These are phyloP conservation scores for Pristionchus maxplancki DNA, from an alignment of 2,888 invertebrate species.

Conservation along the genomic window DNA sequence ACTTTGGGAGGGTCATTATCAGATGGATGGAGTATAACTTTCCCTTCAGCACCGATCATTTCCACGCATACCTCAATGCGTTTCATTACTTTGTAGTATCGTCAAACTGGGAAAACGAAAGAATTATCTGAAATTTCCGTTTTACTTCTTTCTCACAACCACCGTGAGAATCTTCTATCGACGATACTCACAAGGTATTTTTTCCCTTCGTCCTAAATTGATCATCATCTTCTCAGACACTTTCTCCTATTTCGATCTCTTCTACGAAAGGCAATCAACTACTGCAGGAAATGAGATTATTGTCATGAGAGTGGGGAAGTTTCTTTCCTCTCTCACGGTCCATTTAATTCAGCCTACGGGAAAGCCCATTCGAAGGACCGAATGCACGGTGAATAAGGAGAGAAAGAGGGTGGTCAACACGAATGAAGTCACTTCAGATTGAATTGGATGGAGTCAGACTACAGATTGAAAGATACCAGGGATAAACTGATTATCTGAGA, in stretches of 20 bases:
- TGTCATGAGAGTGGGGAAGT: not conserved
- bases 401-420: conserved; percentile 2
- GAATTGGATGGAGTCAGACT: not conserved
- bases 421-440: not conserved
- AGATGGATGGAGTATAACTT: conserved; percentile 83
- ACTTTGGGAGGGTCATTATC: conserved; percentile 79
- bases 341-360: conserved; percentile 21
- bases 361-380: not conserved
- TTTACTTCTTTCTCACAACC: not conserved
- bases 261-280: not conserved
- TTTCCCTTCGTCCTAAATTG: not conserved
- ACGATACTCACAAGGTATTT: not conserved
- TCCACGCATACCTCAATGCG: conserved; percentile 80
- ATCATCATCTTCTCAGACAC: not conserved
- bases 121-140: not conserved
- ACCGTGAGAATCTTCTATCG: not conserved
- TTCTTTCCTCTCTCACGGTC: not conserved
- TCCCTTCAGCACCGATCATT: conserved; percentile 84
- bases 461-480: not conserved
- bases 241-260: not conserved
- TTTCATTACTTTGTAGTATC: not conserved
- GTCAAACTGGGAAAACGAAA: not conserved
- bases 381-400: not conserved
- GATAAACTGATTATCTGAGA: not conserved
- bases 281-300: conserved; percentile 21